These are phyloP conservation scores for Trachelus tabidus DNA, from an alignment of 2,888 invertebrate genomes.

Conservation along the genomic window DNA sequence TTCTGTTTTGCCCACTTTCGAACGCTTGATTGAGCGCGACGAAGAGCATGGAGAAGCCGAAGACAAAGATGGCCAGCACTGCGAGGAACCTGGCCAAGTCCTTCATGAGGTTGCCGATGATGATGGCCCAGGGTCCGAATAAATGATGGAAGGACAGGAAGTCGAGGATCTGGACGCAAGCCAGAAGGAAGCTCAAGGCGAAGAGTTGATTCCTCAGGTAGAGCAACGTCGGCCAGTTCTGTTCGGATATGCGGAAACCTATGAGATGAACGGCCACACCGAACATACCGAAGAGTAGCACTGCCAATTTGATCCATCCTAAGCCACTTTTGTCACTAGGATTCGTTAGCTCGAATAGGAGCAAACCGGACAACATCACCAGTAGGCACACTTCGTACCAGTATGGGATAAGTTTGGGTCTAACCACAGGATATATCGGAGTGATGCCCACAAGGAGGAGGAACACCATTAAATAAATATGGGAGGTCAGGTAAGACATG, in stretches of 20 bases:
- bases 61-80: slow-evolving; percentile 96
- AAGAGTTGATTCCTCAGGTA: slow-evolving; percentile 98
- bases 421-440: slow-evolving; percentile 85
- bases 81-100: slow-evolving; percentile 97
- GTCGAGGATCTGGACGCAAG: slow-evolving; percentile 97
- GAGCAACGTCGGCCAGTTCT: slow-evolving; percentile 87
- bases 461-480: slow-evolving; percentile 96
- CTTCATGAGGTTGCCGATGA: slow-evolving; percentile 95
- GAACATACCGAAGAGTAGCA: slow-evolving; percentile 87
- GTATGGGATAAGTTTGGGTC: slow-evolving; percentile 84
- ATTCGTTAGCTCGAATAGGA: slow-evolving; percentile 96
- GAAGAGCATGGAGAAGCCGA: slow-evolving; percentile 97
- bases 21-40: slow-evolving; percentile 97
- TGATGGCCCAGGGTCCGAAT: slow-evolving; percentile 99
- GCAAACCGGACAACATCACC: slow-evolving; percentile 93
- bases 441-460: slow-evolving; percentile 90
- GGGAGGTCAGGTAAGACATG: slow-evolving; percentile 98
- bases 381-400: slow-evolving; percentile 97
- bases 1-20: slow-evolving; percentile 73
- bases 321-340: slow-evolving; percentile 97
- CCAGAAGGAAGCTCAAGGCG: slow-evolving; percentile 92
- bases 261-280: slow-evolving; percentile 91
- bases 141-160: slow-evolving; percentile 99
- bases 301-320: slow-evolving; percentile 92
- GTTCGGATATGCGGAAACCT: slow-evolving; percentile 74